Percentiles rank a stretch among this genome's conserved stretches.
phyloP scores from a whole-genome alignment of 2,113 vertebrate genomes.

The Paramisgurnus dabryanus region DNA sequence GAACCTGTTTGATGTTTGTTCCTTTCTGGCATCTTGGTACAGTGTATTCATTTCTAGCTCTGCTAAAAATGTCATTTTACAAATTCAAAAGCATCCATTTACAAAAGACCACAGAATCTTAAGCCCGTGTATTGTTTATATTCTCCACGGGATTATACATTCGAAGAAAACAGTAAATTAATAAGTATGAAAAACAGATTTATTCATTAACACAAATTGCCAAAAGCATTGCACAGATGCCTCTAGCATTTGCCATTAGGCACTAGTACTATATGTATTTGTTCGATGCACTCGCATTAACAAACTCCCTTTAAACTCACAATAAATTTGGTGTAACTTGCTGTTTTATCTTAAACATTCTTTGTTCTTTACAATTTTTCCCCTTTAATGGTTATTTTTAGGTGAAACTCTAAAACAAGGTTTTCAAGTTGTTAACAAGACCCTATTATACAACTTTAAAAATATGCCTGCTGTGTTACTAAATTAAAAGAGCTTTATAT shows the following conservation, averaged over 20 bases:
- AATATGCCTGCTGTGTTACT: background rate
- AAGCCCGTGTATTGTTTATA: background rate
- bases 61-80: background rate
- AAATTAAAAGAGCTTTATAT: background rate
- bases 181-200: conserved; percentile 30
- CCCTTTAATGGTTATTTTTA: background rate
- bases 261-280: background rate
- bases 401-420: background rate
- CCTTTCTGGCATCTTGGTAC: background rate
- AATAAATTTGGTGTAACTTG: too few species aligned
- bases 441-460: background rate
- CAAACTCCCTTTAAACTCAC: too few species aligned
- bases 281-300: background rate
- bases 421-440: background rate
- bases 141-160: background rate
- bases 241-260: conserved; percentile 24
- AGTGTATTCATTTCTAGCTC: background rate
- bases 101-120: background rate
- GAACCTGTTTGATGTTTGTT: too few species aligned
- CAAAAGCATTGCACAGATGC: conserved; percentile 12
- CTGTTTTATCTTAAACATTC: too few species aligned
- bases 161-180: conserved; percentile 33
- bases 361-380: background rate
- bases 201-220: conserved; percentile 29
- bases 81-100: background rate